Percentiles rank a stretch among this genome's conserved stretches.
phyloP scores from a whole-genome alignment of 2,888 invertebrate genomes.

The Gerris lacustris region DNA sequence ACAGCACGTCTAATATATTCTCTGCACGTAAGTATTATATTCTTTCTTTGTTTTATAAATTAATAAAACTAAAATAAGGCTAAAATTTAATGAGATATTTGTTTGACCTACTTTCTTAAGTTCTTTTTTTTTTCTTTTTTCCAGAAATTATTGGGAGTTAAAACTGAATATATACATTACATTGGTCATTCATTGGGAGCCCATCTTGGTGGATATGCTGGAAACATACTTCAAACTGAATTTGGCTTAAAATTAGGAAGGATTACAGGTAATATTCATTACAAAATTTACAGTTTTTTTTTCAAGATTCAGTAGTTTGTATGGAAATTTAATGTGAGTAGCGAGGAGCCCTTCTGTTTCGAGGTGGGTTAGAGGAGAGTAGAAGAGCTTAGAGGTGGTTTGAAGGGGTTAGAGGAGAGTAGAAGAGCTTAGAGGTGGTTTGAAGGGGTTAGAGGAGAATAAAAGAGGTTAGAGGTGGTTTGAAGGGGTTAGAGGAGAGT shows the following conservation, averaged over 20 bases:
- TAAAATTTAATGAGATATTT: too few species aligned
- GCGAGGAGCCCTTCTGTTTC: too few species aligned
- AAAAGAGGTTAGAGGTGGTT: too few species aligned
- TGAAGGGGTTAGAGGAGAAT: too few species aligned
- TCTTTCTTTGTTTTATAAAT: too few species aligned
- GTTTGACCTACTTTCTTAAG: neutral
- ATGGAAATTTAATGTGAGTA: too few species aligned
- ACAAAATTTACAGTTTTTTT: neutral
- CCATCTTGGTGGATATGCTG: slow-evolving; percentile 74
- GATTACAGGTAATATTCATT: slow-evolving; percentile 51
- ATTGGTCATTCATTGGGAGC: slow-evolving; percentile 81
- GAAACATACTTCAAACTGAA: slow-evolving; percentile 55
- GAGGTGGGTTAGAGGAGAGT: too few species aligned
- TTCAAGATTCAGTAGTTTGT: neutral
- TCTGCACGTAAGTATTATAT: slow-evolving; percentile 33
- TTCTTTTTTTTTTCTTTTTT: slow-evolving; percentile 28
- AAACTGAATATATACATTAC: slow-evolving; percentile 54
- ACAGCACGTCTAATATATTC: slow-evolving; percentile 53
- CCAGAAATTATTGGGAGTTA: slow-evolving; percentile 44
- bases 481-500: too few species aligned
- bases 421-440: too few species aligned
- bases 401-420: too few species aligned
- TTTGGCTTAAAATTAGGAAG: slow-evolving; percentile 59
- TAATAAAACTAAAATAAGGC: too few species aligned
- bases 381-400: too few species aligned